phyloP scores from a whole-genome alignment of 2,797 vertebrate species.

The Euphonia xanthogaster region DNA sequence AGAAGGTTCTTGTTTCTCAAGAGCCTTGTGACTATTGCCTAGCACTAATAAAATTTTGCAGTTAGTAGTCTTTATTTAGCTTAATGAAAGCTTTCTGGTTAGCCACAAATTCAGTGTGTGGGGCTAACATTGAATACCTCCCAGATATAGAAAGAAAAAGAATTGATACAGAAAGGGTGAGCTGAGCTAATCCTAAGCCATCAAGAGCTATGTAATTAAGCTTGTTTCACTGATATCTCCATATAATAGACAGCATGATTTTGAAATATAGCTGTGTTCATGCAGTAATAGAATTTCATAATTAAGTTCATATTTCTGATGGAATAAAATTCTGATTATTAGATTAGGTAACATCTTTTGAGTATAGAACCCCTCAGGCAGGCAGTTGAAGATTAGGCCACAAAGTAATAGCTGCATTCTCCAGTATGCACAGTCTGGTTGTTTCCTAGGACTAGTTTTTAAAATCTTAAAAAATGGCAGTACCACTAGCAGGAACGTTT shows the following conservation, averaged over 20 bases:
- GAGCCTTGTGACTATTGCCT: constrained; percentile 29
- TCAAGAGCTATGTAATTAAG: constrained; percentile 23
- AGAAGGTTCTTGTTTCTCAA: constrained; percentile 1
- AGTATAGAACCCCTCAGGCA: not conserved
- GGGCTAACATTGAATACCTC: not conserved
- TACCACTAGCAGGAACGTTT: not conserved
- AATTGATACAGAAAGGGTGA: not conserved
- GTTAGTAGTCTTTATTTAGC: constrained; percentile 3
- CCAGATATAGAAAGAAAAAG: not conserved
- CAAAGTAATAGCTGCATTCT: not conserved
- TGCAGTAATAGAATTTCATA: not conserved
- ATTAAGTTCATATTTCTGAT: not conserved
- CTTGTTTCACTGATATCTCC: not conserved
- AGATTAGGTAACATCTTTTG: not conserved
- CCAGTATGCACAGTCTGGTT: not conserved
- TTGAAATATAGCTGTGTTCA: not conserved
- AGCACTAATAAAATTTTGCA: not conserved
- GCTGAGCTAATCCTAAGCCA: not conserved
- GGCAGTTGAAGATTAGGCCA: not conserved
- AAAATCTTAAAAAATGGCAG: not conserved
- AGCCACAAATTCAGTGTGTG: constrained; percentile 32
- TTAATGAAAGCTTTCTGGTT: constrained; percentile 45
- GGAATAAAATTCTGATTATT: not conserved
- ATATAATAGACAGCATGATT: not conserved
- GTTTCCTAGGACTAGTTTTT: not conserved